Evolutionary conservation across 2,113 vertebrate genomes (phyloP).

Genomic region (Ibidorhyncha struthersii): DNA sequence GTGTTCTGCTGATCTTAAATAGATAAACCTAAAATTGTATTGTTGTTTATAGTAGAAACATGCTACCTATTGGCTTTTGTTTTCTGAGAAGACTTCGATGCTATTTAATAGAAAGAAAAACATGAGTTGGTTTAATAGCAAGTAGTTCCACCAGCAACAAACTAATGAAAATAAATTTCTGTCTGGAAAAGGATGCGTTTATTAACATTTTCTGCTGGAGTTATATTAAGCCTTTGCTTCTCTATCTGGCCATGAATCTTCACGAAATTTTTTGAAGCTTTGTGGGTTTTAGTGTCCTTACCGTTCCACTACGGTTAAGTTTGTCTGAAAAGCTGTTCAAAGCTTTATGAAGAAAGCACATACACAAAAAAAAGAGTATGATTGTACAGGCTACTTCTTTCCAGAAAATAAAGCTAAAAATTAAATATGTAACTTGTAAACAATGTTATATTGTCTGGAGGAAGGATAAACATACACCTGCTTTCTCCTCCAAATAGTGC

Average conservation of each 20-base stretch:
- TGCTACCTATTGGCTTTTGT: not conserved
- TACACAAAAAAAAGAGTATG: not conserved
- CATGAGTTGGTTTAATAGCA: not conserved
- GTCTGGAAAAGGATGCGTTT: not conserved
- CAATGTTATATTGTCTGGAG: not conserved
- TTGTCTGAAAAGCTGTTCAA: not conserved
- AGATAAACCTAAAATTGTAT: not conserved
- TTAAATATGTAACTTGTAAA: not conserved
- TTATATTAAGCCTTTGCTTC: not conserved
- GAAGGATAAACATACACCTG: not conserved
- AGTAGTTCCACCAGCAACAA: not conserved
- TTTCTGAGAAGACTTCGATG: not conserved
- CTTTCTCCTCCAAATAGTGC: not conserved
- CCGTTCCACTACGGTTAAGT: not conserved
- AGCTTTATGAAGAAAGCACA: not conserved
- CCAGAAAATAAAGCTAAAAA: not conserved
- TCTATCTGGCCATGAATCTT: not conserved
- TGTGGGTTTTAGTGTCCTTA: not conserved
- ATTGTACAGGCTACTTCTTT: not conserved
- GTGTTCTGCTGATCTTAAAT: not conserved
- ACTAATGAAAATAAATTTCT: not conserved
- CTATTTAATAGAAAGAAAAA: not conserved
- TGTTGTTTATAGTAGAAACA: not conserved
- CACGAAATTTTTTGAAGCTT: not conserved
- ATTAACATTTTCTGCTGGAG: not conserved